Percentiles rank a stretch among this genome's conserved stretches.
Evolutionary conservation across 1,140 invertebrate genomes (phyloP).

Genomic region (Brachionus plicatilis): DNA sequence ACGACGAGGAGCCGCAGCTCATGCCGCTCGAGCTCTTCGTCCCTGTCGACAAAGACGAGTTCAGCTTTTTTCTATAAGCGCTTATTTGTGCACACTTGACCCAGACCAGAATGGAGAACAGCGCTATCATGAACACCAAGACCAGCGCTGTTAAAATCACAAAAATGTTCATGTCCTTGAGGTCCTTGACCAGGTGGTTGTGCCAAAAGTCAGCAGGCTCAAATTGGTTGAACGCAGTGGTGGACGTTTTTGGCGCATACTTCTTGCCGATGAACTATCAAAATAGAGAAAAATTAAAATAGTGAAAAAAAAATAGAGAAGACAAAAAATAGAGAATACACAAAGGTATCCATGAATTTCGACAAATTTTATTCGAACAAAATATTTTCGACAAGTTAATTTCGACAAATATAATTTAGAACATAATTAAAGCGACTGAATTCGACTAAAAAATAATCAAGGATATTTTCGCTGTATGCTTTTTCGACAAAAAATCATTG

Average conservation of each 20-base stretch:
- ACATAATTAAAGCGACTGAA: no score
- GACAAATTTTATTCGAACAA: no score
- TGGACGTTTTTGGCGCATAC: neutral
- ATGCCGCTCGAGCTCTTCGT: conserved; percentile 21
- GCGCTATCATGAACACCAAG: neutral
- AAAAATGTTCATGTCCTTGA: neutral
- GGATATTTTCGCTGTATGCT: no score
- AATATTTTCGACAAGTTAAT: no score
- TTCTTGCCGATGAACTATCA: no score
- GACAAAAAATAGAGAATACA: no score
- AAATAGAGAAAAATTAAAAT: no score
- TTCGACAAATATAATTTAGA: no score
- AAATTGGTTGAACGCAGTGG: neutral
- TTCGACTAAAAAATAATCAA: no score
- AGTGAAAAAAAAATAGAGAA: no score
- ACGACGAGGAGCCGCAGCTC: conserved; percentile 10
- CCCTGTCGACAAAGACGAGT: neutral
- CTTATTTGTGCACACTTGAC: neutral
- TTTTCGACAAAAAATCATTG: no score
- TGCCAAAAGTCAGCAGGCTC: neutral
- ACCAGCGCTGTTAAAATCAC: neutral
- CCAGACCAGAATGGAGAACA: conserved; percentile 14
- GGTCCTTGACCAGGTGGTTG: neutral
- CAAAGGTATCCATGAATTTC: no score
- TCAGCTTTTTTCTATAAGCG: neutral